Percentiles rank a stretch among this genome's conserved stretches.
Evolutionary conservation across 2,113 vertebrate genomes (phyloP).

Genomic region (Leuciscus idus): DNA sequence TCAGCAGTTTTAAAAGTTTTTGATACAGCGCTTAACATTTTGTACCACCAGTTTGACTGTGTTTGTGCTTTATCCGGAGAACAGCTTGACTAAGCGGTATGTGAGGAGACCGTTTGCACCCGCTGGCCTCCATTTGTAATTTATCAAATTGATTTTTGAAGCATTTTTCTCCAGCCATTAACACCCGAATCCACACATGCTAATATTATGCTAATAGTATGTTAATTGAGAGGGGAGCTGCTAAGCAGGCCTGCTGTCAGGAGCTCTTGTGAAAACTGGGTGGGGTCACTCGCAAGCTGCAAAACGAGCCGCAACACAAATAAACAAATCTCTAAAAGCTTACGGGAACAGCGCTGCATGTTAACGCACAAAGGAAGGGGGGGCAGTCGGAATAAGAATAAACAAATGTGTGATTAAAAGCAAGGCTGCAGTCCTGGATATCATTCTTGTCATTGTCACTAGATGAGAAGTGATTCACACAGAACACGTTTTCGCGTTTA

Average conservation of each 20-base stretch:
- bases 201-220: constrained; percentile 85
- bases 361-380: constrained; percentile 46
- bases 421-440: background rate
- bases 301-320: constrained; percentile 82
- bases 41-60: background rate
- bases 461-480: constrained; percentile 26
- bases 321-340: constrained; percentile 80
- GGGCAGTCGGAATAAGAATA: constrained; percentile 29
- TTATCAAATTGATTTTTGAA: constrained; percentile 52
- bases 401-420: constrained; percentile 44
- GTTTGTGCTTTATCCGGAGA: constrained; percentile 30
- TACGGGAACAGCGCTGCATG: constrained; percentile 58
- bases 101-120: constrained; percentile 42
- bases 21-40: background rate
- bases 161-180: constrained; percentile 78
- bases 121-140: constrained; percentile 27
- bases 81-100: constrained; percentile 40
- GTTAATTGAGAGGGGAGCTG: constrained; percentile 80
- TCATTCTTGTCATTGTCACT: constrained; percentile 19
- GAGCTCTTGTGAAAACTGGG: constrained; percentile 81
- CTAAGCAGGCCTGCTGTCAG: constrained; percentile 82
- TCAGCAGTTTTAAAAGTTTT: constrained; percentile 20
- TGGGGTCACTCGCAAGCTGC: constrained; percentile 83
- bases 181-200: constrained; percentile 83
- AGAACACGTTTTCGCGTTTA: background rate